Percentiles rank a stretch among this genome's conserved stretches.
phyloP scores from a whole-genome alignment of 2,113 vertebrate genomes.

The Vulpes lagopus region DNA sequence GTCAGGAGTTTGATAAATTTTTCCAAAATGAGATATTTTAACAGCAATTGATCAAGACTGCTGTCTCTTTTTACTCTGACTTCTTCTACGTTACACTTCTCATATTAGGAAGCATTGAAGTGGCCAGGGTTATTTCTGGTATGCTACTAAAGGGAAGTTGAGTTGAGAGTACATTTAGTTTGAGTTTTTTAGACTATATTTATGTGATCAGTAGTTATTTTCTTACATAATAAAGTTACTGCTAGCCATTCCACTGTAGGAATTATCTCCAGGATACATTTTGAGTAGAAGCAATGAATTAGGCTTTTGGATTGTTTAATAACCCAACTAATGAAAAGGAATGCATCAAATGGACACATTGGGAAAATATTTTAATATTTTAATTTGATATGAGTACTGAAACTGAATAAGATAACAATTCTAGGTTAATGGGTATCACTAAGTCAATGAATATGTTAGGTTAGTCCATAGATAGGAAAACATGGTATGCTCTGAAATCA shows the following conservation, averaged over 20 bases:
- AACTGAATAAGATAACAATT: constrained; percentile 26
- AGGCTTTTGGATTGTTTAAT: background rate
- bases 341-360: background rate
- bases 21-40: background rate
- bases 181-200: constrained; percentile 4
- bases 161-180: background rate
- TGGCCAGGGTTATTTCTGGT: background rate
- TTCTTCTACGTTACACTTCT: background rate
- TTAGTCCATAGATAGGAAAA: background rate
- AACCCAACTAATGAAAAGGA: background rate
- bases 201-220: background rate
- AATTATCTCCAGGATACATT: background rate
- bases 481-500: background rate
- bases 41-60: background rate
- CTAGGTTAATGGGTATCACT: background rate
- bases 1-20: background rate
- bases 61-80: background rate
- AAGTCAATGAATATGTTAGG: background rate
- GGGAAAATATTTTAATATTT: constrained; percentile 7
- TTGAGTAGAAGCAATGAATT: constrained; percentile 12
- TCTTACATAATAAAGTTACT: background rate
- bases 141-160: background rate
- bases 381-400: constrained; percentile 3
- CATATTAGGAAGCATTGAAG: background rate
- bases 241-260: background rate